Conservation (phyloP, 2,113 vertebrate species). For the Salvelinus fontinalis region DNA sequence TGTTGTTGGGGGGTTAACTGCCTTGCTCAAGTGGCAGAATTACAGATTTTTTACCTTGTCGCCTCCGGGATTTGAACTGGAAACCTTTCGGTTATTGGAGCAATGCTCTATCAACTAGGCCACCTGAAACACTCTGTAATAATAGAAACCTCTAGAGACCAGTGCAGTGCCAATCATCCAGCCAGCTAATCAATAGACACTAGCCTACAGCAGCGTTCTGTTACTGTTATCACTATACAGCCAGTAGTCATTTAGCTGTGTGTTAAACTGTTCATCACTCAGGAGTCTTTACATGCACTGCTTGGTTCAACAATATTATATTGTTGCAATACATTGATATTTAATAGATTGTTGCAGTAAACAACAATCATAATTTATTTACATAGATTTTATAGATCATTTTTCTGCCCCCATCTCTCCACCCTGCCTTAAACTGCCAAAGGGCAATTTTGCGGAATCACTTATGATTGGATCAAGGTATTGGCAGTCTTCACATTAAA, state of each 20-base stretch:
- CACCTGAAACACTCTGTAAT: neutral
- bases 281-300: neutral
- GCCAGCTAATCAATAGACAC: slow-evolving; percentile 1
- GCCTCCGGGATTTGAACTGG: no score
- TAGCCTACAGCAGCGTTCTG: neutral
- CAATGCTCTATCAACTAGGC: no score
- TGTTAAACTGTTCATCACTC: slow-evolving; percentile 4
- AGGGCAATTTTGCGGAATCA: slow-evolving; percentile 9
- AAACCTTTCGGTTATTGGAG: no score
- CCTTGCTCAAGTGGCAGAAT: no score
- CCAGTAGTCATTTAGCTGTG: neutral
- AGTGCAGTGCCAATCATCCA: neutral
- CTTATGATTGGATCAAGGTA: slow-evolving; percentile 7
- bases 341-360: neutral
- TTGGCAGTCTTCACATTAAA: slow-evolving; percentile 9
- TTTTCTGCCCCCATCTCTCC: neutral
- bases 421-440: neutral
- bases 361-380: neutral
- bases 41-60: no score
- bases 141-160: neutral
- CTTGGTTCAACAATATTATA: neutral
- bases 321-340: neutral
- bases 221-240: neutral
- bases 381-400: neutral
- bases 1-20: no score